Percentiles rank a stretch among this genome's conserved stretches.
phyloP scores from a whole-genome alignment of 2,113 vertebrate species.

The Cisticola juncidis region DNA sequence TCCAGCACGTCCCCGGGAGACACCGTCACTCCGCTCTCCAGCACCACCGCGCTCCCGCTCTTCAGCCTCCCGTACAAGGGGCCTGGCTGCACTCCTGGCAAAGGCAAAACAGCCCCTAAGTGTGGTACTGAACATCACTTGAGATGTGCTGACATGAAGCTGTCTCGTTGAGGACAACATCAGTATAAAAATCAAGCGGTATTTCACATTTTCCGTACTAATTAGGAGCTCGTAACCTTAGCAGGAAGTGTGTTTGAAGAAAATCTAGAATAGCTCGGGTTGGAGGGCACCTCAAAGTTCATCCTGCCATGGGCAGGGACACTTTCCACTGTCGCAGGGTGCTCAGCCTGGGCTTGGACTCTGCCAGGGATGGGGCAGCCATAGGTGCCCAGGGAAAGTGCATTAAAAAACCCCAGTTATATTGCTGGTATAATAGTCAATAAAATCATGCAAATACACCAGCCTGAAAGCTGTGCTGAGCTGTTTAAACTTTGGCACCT shows the following conservation, averaged over 20 bases:
- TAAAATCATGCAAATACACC: background rate
- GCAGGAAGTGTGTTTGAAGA: background rate
- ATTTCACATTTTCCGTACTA: background rate
- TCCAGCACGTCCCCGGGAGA: constrained; percentile 80
- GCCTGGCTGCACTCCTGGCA: constrained; percentile 84
- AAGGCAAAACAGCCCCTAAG: background rate
- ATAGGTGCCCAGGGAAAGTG: rapidly evolving
- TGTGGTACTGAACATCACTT: rapidly evolving
- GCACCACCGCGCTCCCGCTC: constrained; percentile 74
- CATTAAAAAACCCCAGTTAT: rapidly evolving
- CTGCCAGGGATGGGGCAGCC: background rate
- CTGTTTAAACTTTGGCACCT: background rate
- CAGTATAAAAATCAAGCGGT: rapidly evolving
- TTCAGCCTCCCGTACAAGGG: constrained; percentile 88
- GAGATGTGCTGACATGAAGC: rapidly evolving
- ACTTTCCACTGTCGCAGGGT: rapidly evolving
- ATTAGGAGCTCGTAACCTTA: rapidly evolving
- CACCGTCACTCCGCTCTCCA: constrained; percentile 76
- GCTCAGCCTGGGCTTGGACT: background rate
- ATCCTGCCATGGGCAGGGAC: background rate
- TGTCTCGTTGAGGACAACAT: background rate
- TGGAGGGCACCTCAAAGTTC: background rate
- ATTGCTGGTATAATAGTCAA: rapidly evolving
- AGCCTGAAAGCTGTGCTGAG: rapidly evolving
- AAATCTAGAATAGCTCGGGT: background rate